Percentiles rank a stretch among this genome's conserved stretches.
Evolutionary conservation across 2,113 vertebrate genomes (phyloP).

Genomic region (Fregata magnificens): DNA sequence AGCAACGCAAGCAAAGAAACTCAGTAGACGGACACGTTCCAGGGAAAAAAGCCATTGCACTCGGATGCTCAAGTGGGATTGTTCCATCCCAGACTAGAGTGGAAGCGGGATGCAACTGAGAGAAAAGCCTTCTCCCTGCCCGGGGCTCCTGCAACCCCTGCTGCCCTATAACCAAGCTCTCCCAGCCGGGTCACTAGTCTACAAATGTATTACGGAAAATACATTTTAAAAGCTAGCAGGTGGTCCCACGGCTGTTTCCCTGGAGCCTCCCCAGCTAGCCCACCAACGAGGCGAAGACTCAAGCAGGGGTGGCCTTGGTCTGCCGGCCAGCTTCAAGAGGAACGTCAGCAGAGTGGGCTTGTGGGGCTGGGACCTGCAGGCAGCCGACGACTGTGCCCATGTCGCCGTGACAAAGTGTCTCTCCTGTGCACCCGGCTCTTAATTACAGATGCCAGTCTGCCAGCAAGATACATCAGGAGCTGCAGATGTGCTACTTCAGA

Average conservation of each 20-base stretch:
- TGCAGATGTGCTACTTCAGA: neutral
- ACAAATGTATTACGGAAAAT: rapidly evolving
- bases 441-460: neutral
- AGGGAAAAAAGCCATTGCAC: neutral
- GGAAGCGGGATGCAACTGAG: rapidly evolving
- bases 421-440: neutral
- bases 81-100: neutral
- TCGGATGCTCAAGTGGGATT: neutral
- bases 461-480: neutral
- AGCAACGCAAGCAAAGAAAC: neutral
- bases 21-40: rapidly evolving
- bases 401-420: rapidly evolving
- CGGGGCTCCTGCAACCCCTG: neutral
- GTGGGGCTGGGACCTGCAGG: rapidly evolving
- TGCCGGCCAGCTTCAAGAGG: neutral
- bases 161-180: neutral
- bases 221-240: neutral
- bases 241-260: neutral
- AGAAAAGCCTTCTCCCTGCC: neutral
- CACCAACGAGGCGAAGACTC: rapidly evolving
- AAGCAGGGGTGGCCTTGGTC: neutral
- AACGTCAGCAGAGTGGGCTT: neutral
- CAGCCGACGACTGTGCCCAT: rapidly evolving
- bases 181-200: neutral
- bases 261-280: neutral